Base-by-base conservation (phyloP, 2,888 invertebrate genomes). In the Lepeophtheirus nordmannii region DNA sequence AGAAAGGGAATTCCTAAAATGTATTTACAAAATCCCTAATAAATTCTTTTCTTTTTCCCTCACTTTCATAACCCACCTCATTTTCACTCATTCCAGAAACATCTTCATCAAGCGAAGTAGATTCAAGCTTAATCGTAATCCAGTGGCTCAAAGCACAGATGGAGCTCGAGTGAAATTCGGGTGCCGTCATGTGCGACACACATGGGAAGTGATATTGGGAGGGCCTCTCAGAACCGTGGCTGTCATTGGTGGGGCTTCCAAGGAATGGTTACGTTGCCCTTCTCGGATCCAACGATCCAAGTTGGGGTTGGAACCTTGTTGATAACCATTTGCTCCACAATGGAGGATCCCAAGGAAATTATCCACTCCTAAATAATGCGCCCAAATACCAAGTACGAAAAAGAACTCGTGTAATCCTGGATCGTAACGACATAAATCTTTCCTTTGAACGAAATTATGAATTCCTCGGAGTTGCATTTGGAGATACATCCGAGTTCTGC, bases 261-360 rank as follows among this genome's bases (percentile, higher is more conserved):
- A 88, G 78, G 91, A 96, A 74, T 73, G 96, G 97, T 67, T 98
- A 98, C 79, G 87, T 94, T 63, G 89, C 94, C 10, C 79, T 98
- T 68, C 78, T 97, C 69, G 97, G 97, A 39, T 87, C 89, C 8
- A 93, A 97, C 78, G 90, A 92, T 75, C 88, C 96, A 76, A 94
- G 93, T 73, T 98, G 97, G 97, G 97, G 97, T 14, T 98, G 97
- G 97, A 97, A 97, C 81, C 81, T 98, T 72, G 96, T 97, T 63
- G 96, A 97, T 78, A 97, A 96, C 80, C 86, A 89, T 78, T 82
- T 97, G 71, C 79, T 96, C 72, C 96, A 98, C 76, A 93, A 94
- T 80, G 96, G 96, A 66, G 89, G 92, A 77, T 86, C 87, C 70
- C 89, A 90, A 78, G 93, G 92, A 70, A 89, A 87, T 75, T 96